Percentiles rank a stretch among this genome's conserved stretches.
These are phyloP conservation scores for Batillaria attramentaria DNA, from an alignment of 1,140 invertebrate species.

Conservation along the genomic window DNA sequence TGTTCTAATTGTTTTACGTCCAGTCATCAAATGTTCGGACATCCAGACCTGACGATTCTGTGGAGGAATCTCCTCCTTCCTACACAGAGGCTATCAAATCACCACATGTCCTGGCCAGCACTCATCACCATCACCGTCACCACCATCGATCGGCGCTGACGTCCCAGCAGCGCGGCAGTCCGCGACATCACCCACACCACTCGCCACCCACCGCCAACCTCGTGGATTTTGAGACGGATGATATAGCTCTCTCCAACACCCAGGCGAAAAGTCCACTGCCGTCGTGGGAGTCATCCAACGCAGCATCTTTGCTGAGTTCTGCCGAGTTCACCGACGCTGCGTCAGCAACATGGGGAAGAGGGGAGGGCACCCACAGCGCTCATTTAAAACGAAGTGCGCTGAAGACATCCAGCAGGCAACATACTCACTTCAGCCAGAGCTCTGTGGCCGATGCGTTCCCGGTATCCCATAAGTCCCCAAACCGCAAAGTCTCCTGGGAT, in stretches of 20 bases:
- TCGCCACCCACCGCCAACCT: slow-evolving; percentile 18
- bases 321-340: too few relatives aligned
- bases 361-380: not conserved
- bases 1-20: not conserved
- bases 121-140: slow-evolving; percentile 17
- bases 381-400: slow-evolving; percentile 16
- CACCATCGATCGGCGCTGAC: slow-evolving; percentile 32
- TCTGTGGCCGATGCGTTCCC: not conserved
- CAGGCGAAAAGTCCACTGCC: slow-evolving; percentile 48
- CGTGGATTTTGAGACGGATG: not conserved
- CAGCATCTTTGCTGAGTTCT: not conserved
- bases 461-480: not conserved
- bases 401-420: slow-evolving; percentile 15
- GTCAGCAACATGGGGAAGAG: too few relatives aligned
- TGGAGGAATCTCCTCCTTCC: slow-evolving; percentile 63
- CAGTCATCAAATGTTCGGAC: slow-evolving; percentile 8
- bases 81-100: slow-evolving; percentile 65
- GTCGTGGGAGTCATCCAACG: slow-evolving; percentile 15
- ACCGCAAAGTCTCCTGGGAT: slow-evolving; percentile 23
- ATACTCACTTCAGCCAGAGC: slow-evolving; percentile 16
- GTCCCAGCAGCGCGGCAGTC: slow-evolving; percentile 1
- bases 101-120: slow-evolving; percentile 32
- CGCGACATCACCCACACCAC: slow-evolving; percentile 37
- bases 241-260: slow-evolving; percentile 50
- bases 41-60: not conserved